Evolutionary conservation across 2,797 vertebrate genomes (phyloP).

Genomic region (Catharus ustulatus): DNA sequence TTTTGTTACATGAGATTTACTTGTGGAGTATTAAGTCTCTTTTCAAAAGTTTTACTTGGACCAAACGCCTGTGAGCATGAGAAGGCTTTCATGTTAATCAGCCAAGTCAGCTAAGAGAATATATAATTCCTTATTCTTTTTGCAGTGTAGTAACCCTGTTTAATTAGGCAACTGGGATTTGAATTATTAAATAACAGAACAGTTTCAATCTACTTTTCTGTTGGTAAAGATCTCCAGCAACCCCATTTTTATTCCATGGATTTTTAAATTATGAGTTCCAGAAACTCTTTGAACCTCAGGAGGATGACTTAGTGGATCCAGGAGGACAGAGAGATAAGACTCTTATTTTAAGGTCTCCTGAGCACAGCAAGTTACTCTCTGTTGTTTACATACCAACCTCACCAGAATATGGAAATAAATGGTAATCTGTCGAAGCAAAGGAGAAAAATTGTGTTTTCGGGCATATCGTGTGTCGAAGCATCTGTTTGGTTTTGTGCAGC

Average conservation of each 20-base stretch:
- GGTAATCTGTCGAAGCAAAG: background rate
- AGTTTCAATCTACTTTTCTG: background rate
- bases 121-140: conserved; percentile 22
- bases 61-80: rapidly evolving
- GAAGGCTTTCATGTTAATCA: background rate
- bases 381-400: conserved; percentile 38
- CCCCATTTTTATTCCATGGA: background rate
- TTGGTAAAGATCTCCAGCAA: background rate
- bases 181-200: conserved; percentile 57
- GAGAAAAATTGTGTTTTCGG: background rate
- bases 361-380: conserved; percentile 26
- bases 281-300: conserved; percentile 10
- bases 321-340: background rate
- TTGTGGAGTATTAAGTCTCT: background rate
- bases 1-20: background rate
- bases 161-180: conserved; percentile 69
- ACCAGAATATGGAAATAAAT: conserved; percentile 13
- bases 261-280: conserved; percentile 22
- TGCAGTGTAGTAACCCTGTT: background rate
- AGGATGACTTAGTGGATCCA: background rate
- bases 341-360: conserved; percentile 45
- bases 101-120: background rate
- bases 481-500: background rate
- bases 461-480: background rate
- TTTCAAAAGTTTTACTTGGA: background rate